These are phyloP conservation scores for Rhinichthys klamathensis DNA, from an alignment of 2,113 vertebrate genomes.

Conservation along the genomic window DNA sequence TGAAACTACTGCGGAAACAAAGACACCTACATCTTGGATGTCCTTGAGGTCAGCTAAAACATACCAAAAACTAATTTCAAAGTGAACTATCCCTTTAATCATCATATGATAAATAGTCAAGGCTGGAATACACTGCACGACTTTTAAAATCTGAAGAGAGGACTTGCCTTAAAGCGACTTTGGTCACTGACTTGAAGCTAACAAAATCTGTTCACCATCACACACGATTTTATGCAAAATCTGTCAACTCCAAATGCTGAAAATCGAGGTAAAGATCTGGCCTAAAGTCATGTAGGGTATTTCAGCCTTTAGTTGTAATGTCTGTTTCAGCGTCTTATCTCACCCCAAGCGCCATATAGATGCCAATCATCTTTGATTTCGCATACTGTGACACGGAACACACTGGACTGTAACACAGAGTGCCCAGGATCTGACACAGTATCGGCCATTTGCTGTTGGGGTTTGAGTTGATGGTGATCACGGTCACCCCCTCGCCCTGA, in stretches of 20 bases:
- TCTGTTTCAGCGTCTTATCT: conserved; percentile 34
- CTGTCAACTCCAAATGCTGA: too few relatives aligned
- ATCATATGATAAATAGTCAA: too few relatives aligned
- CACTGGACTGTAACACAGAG: conserved; percentile 65
- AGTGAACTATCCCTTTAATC: too few relatives aligned
- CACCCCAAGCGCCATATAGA: conserved; percentile 66
- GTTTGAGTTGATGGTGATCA: conserved; percentile 66
- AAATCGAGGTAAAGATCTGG: neutral
- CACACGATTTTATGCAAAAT: too few relatives aligned
- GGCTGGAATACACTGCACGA: too few relatives aligned
- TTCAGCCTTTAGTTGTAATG: neutral
- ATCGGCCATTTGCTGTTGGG: conserved; percentile 60
- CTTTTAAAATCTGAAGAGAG: neutral
- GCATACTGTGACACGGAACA: conserved; percentile 60
- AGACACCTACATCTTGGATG: too few relatives aligned
- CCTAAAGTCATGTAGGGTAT: neutral
- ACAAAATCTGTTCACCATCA: too few relatives aligned
- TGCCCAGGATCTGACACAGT: conserved; percentile 67
- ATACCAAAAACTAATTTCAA: too few relatives aligned
- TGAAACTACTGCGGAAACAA: too few relatives aligned
- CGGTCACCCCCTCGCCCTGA: conserved; percentile 61
- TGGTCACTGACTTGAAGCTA: too few relatives aligned
- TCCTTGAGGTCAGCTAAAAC: too few relatives aligned
- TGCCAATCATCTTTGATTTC: conserved; percentile 15
- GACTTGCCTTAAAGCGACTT: too few relatives aligned